phyloP scores from a whole-genome alignment of 2,113 vertebrate species.

The Benitochromis conjunctus region DNA sequence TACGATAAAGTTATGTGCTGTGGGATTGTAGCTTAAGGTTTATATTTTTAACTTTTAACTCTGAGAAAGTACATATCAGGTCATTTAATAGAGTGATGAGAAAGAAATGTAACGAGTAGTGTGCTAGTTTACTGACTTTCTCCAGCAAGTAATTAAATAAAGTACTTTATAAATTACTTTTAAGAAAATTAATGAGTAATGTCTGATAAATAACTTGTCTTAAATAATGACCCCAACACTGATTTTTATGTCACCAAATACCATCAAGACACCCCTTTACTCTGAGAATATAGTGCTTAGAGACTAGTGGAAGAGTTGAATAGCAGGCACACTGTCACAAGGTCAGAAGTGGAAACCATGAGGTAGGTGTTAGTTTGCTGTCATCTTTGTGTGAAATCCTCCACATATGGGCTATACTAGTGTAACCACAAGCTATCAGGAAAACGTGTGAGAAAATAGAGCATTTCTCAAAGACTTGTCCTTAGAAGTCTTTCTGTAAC shows the following conservation, averaged over 20 bases:
- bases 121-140: not conserved
- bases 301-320: not conserved
- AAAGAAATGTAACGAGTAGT: not conserved
- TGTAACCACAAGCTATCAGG: not conserved
- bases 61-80: not conserved
- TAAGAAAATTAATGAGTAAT: not conserved
- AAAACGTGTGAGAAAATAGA: not conserved
- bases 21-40: not conserved
- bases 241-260: not conserved
- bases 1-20: not conserved
- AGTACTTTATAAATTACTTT: not conserved
- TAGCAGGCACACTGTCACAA: not conserved
- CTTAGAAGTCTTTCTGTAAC: not conserved
- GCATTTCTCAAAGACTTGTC: not conserved
- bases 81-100: not conserved
- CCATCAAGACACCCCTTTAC: not conserved
- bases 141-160: not conserved
- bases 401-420: not conserved
- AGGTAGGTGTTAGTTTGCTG: not conserved
- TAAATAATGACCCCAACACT: not conserved
- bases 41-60: not conserved
- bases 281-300: not conserved
- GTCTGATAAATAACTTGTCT: not conserved
- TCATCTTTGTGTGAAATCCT: not conserved
- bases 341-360: not conserved